Conservation (phyloP, 2,797 vertebrate genomes). For the Molothrus aeneus region DNA sequence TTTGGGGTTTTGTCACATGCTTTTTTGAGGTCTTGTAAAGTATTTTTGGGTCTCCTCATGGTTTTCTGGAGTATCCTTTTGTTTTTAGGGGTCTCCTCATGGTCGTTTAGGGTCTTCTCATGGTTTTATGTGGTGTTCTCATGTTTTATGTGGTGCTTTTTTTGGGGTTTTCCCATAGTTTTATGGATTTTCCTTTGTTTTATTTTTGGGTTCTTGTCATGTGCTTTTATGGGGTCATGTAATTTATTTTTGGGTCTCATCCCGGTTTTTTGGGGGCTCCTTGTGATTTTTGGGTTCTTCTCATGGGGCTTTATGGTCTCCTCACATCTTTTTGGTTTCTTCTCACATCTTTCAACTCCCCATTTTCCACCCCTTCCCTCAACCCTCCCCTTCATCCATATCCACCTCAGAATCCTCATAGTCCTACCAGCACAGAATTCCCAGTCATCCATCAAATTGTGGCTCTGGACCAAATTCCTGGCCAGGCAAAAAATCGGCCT, state of each 20-base stretch:
- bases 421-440: neutral
- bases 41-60: neutral
- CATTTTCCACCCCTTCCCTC: neutral
- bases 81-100: neutral
- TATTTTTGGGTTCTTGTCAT: neutral
- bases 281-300: neutral
- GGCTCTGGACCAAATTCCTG: neutral
- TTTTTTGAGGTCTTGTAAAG: neutral
- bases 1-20: neutral
- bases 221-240: neutral
- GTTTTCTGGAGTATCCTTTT: neutral
- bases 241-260: neutral
- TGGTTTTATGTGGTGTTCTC: neutral
- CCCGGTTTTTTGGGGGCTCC: neutral
- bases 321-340: neutral
- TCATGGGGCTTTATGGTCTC: neutral
- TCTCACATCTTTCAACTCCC: neutral
- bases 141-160: no score
- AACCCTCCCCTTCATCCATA: rapidly evolving
- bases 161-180: neutral
- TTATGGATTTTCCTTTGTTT: neutral
- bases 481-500: neutral
- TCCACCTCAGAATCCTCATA: neutral
- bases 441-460: neutral
- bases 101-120: neutral